phyloP scores from a whole-genome alignment of 2,113 vertebrate species.

The Colistium nudipinnis region DNA sequence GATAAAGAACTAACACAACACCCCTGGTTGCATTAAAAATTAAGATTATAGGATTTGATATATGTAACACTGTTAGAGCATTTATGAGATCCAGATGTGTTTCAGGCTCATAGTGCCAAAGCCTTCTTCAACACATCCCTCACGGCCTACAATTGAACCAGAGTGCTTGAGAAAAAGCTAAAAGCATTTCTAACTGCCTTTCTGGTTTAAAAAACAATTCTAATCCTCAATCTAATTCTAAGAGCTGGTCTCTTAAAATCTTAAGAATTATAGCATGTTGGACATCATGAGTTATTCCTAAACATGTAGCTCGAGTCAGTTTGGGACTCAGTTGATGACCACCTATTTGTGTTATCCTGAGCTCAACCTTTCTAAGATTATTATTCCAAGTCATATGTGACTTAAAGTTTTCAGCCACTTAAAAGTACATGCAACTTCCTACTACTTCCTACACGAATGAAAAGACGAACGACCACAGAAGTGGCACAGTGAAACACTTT shows the following conservation, averaged over 20 bases:
- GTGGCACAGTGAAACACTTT: too few species aligned
- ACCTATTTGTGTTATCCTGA: too few species aligned
- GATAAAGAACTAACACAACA: background rate
- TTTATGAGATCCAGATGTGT: background rate
- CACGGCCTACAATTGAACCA: background rate
- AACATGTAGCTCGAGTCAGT: too few species aligned
- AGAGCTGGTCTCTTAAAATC: background rate
- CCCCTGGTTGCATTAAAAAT: conserved; percentile 2
- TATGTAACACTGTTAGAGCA: background rate
- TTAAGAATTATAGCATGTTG: background rate
- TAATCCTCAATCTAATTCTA: background rate
- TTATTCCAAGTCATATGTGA: too few species aligned
- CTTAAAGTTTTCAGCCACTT: too few species aligned
- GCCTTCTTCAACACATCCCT: background rate
- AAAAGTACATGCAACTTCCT: too few species aligned
- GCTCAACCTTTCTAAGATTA: too few species aligned
- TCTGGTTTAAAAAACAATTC: background rate
- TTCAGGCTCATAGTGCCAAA: background rate
- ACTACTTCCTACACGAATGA: too few species aligned
- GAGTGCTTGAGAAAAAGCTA: too few species aligned
- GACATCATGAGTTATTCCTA: too few species aligned
- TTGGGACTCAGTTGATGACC: too few species aligned
- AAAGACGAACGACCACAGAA: too few species aligned
- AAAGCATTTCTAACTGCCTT: background rate
- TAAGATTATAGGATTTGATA: conserved; percentile 7